These are phyloP conservation scores for Onychomys leucogaster DNA, from an alignment of 2,797 vertebrate species.

Conservation along the genomic window DNA sequence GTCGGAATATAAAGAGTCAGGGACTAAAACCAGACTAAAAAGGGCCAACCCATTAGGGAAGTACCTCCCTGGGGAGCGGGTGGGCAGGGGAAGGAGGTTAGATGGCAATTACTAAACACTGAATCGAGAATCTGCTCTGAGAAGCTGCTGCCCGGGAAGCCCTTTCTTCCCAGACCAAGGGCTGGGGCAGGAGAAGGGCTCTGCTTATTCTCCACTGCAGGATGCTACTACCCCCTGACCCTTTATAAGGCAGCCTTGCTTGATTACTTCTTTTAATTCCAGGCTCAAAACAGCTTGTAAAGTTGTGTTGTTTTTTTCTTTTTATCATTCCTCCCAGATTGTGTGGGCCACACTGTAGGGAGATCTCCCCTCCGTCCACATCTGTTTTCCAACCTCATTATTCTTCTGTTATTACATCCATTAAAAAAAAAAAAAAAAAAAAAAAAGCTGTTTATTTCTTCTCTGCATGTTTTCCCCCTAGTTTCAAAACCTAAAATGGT, in stretches of 20 bases:
- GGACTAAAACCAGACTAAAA: conserved; percentile 80
- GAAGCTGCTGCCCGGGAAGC: conserved; percentile 73
- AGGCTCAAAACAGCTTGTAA: conserved; percentile 91
- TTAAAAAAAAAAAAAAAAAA: conserved; percentile 67
- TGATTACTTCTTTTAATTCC: conserved; percentile 88
- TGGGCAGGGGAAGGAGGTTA: conserved; percentile 44
- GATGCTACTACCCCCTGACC: conserved; percentile 84
- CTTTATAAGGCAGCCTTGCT: conserved; percentile 86
- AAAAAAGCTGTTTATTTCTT: conserved; percentile 84
- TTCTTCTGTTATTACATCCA: conserved; percentile 87
- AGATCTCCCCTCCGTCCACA: conserved; percentile 85
- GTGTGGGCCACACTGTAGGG: conserved; percentile 81
- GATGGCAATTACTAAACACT: conserved; percentile 83
- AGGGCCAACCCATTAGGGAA: conserved; percentile 74
- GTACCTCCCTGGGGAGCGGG: conserved; percentile 66
- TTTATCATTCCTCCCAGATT: conserved; percentile 89
- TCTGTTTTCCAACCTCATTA: conserved; percentile 90
- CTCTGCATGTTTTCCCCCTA: conserved; percentile 69
- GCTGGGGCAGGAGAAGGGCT: conserved; percentile 80
- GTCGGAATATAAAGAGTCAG: conserved; percentile 67
- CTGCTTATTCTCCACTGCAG: conserved; percentile 89
- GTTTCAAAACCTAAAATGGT: conserved; percentile 74
- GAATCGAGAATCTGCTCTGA: conserved; percentile 73
- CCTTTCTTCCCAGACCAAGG: conserved; percentile 60
- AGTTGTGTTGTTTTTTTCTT: conserved; percentile 78